Evolutionary conservation across 2,888 invertebrate genomes (phyloP), one percentile per base, ranked within the genome.

Genomic region (Nymphalis c-album): DNA sequence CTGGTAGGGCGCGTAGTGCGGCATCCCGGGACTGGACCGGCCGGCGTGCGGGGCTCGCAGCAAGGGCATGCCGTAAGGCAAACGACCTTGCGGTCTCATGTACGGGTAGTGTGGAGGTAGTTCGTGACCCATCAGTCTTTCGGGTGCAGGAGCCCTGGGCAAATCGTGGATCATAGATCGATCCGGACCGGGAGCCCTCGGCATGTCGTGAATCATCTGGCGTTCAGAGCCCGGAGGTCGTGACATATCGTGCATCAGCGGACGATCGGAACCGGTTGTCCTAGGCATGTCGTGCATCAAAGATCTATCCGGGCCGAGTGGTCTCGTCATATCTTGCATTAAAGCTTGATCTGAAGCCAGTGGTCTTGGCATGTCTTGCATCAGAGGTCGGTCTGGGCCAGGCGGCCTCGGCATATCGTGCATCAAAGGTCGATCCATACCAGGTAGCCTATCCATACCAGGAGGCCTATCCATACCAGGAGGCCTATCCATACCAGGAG

Each of bases 31-130:
- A 26, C 71, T 68, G 8, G 69, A 45, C 74, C 75, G 63, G 75
- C 75, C 72, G 74, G 75, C 68, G 76, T 76, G 46, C 74, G 77
- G 73, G 66, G 72, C 62, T 71, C 69, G 75, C 63, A 71, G 70
- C 48, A 72, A 71, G 67, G 66, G 76, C 67, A 65, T 71, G 64
- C 65, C 74, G 73, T 68, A 74, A 55, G 70, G 76, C 48, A 72
- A 68, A 60, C 71, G 73, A 69, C 63, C 70, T 57, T 61, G 76
- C 46, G 67, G 69, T 51, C 77, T 26, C 73, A 71, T 64, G 65
- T 68, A 73, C 59, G 71, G 72, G 68, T 72, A 75, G 73, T 71
- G 74, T 10, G 72, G 73, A 61, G 57, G 70, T 71, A 62, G 73
- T 53, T 67, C 76, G 75, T 48, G 76, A 69, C 62, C 68, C 61